Base-by-base conservation (phyloP, 1,140 invertebrate species). In the Papilio machaon region DNA sequence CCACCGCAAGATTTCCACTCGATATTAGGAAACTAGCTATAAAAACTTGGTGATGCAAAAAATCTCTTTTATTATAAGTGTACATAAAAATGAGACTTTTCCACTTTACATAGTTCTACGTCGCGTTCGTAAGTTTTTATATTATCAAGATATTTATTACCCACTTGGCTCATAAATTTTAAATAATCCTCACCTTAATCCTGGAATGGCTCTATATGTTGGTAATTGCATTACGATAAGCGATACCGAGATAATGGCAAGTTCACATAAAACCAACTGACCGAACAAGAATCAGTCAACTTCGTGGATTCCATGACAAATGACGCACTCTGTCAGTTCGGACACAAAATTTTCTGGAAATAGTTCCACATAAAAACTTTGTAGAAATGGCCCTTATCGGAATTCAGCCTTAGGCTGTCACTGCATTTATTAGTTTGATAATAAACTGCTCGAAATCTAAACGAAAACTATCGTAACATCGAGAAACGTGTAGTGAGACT, bases 111-210 rank as follows among this genome's bases (percentile, higher is more conserved):
- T 46, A 46, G 73, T 74, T 17, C 13, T 70, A 70, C 30, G 64
- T 19, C 6, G 30, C 30, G 64, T 47, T 74, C 73, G 19, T 46
- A 46, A 74, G n/a, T n/a, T 7, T 47, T 19, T 23, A 76, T 47
- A 30, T 64, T 79, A 79, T 79, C 43, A 67, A 67, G 58, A 67
- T 79, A 79, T 79, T 79, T 79, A 79, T 79, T 79, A 58, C 77
- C 60, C 35, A 67, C 43, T 67, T 79, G 19, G 10, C 58, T 82
- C 76, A 81, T 81, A 83, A 83, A 83, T 79, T 81, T 64, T 82
- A 73, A 46, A 17, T 88, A 83, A 88, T 85, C 84, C 82, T 30
- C 23, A 43, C 38, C 78, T 79, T 85, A 87, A 88, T 85, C 85
- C 82, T 60, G 46, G 74, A 81, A 84, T 86, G 83, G 80, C 81